Evolutionary conservation across 2,888 invertebrate species (phyloP).

Genomic region (Orchesellides sinensis): DNA sequence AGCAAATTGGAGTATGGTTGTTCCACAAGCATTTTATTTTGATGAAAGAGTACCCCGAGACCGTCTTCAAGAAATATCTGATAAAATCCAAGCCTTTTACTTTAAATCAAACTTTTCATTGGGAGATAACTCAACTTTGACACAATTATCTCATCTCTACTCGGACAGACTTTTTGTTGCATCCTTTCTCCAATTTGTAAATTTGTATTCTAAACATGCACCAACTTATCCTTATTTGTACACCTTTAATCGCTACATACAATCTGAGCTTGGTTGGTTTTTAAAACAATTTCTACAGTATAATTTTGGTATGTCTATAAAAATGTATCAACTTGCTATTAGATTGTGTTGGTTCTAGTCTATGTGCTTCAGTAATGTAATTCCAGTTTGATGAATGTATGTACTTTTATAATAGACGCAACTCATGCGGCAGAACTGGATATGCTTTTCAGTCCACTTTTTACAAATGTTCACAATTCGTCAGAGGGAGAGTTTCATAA

Average conservation of each 20-base stretch:
- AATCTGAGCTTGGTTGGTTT: slow-evolving; percentile 11
- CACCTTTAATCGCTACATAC: slow-evolving; percentile 42
- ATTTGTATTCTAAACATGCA: slow-evolving; percentile 32
- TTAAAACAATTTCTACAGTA: too few species aligned
- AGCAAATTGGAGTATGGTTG: slow-evolving; percentile 40
- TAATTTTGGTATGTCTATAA: too few species aligned
- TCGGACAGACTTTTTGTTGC: slow-evolving; percentile 38
- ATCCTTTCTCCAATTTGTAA: slow-evolving; percentile 25
- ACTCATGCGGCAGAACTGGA: slow-evolving; percentile 58
- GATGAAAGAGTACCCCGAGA: slow-evolving; percentile 32
- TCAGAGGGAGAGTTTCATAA: slow-evolving; percentile 14
- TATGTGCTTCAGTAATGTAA: too few species aligned
- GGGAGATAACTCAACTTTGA: slow-evolving; percentile 16
- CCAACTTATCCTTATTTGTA: slow-evolving; percentile 50
- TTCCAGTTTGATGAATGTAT: too few species aligned
- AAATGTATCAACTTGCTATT: too few species aligned
- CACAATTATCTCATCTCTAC: slow-evolving; percentile 23
- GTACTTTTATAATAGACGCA: slow-evolving; percentile 42
- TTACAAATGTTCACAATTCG: background rate
- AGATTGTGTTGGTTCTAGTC: too few species aligned
- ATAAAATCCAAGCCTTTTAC: slow-evolving; percentile 53
- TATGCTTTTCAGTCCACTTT: slow-evolving; percentile 49
- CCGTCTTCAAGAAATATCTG: slow-evolving; percentile 26
- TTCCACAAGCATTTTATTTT: slow-evolving; percentile 59
- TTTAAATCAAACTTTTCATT: slow-evolving; percentile 37